phyloP scores from a whole-genome alignment of 2,113 vertebrate genomes.

The Silurus glanis region DNA sequence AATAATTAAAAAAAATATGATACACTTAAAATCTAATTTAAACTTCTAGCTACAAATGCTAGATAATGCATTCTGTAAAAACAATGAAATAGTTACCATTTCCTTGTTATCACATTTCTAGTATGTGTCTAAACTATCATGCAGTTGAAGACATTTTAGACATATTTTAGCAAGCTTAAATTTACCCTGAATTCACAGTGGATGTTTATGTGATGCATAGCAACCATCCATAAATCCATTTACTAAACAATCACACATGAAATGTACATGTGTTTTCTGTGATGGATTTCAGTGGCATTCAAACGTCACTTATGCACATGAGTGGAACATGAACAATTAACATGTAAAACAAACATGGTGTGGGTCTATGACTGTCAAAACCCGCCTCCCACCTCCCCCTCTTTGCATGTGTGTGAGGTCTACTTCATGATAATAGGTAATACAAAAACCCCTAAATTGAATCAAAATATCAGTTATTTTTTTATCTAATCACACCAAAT shows the following conservation, averaged over 20 bases:
- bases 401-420: background rate
- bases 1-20: background rate
- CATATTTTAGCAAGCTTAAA: background rate
- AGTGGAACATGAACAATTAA: background rate
- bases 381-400: background rate
- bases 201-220: background rate
- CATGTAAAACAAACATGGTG: background rate
- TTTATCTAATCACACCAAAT: background rate
- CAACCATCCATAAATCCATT: background rate
- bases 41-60: background rate
- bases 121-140: background rate
- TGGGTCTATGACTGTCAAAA: background rate
- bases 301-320: background rate
- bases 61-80: background rate
- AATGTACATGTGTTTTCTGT: background rate
- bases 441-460: background rate
- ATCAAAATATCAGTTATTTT: background rate
- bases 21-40: background rate
- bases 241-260: background rate
- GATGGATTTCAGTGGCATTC: background rate
- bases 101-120: background rate
- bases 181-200: background rate
- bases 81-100: background rate
- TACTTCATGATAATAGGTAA: background rate
- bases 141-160: background rate